A percentile compares a stretch with the other conserved stretches of the same genome.
Conservation (phyloP, 2,888 invertebrate species). For the Nineta flava region DNA sequence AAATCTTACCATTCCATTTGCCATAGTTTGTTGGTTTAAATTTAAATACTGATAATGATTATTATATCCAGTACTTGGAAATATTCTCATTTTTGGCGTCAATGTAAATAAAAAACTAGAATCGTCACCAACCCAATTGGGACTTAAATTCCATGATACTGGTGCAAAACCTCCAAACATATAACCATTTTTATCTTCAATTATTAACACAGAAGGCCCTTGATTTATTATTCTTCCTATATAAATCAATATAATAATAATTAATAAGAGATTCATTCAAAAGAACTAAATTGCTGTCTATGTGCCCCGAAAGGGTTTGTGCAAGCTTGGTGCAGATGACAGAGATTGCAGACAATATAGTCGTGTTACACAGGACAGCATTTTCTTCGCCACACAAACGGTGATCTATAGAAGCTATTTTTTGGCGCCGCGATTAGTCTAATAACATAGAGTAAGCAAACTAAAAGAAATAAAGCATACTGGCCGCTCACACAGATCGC, state of each 20-base stretch:
- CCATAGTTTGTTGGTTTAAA: conserved; percentile 80
- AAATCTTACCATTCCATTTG: conserved; percentile 75
- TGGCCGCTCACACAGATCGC: no score
- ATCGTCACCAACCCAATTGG: conserved; percentile 61
- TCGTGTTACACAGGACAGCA: no score
- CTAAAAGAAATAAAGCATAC: no score
- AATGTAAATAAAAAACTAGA: conserved; percentile 73
- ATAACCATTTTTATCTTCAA: conserved; percentile 66
- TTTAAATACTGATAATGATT: conserved; percentile 88
- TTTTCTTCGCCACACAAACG: no score
- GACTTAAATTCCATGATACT: conserved; percentile 54
- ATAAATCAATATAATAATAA: neutral
- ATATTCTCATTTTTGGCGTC: conserved; percentile 63
- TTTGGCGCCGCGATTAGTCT: no score
- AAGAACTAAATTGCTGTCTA: no score
- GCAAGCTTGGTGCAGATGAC: no score
- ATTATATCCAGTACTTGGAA: conserved; percentile 66
- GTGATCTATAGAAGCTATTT: no score
- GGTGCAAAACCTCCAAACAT: conserved; percentile 86
- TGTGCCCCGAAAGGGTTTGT: no score
- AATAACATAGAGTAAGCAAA: no score
- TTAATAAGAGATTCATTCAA: neutral
- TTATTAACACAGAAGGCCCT: conserved; percentile 67
- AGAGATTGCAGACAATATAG: no score
- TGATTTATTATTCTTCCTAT: conserved; percentile 55